Percentiles rank a stretch among this genome's conserved stretches.
Conservation (phyloP, 2,797 vertebrate species). For the Spinus olivaceus region DNA sequence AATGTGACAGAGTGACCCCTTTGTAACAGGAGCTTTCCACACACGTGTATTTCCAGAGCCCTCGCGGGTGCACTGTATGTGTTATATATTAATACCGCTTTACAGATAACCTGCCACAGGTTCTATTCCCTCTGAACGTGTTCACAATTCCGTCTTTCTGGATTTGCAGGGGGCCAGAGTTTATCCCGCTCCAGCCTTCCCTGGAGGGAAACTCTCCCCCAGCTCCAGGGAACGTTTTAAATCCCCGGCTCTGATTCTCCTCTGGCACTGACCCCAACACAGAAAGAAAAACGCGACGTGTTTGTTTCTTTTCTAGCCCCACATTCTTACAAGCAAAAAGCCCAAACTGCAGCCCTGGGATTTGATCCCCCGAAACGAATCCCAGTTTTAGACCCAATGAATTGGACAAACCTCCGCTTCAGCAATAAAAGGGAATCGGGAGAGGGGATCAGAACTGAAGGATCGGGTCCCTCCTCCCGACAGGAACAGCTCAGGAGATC, state of each 20-base stretch:
- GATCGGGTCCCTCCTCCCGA: not conserved
- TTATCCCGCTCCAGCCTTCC: not conserved
- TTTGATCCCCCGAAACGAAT: not conserved
- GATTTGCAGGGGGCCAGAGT: not conserved
- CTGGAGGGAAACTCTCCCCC: not conserved
- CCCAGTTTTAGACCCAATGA: not conserved
- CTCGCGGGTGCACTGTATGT: fast-evolving
- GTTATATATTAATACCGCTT: fast-evolving
- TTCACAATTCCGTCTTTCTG: not conserved
- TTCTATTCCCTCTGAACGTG: fast-evolving
- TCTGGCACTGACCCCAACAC: not conserved
- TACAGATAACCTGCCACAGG: not conserved
- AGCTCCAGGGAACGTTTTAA: not conserved
- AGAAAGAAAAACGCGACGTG: not conserved
- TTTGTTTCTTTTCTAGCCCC: conserved; percentile 20
- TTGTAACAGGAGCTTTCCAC: not conserved
- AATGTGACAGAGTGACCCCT: not conserved
- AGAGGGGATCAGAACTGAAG: not conserved
- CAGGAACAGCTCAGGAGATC: not conserved
- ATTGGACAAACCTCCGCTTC: not conserved
- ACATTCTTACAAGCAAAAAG: not conserved
- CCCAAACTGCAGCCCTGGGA: not conserved
- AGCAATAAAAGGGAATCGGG: not conserved
- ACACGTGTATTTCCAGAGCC: fast-evolving
- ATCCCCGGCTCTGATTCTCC: not conserved